Evolutionary conservation across 2,797 vertebrate species (phyloP), one percentile per base, ranked within the genome.

Genomic region (Rhinichthys osculus): DNA sequence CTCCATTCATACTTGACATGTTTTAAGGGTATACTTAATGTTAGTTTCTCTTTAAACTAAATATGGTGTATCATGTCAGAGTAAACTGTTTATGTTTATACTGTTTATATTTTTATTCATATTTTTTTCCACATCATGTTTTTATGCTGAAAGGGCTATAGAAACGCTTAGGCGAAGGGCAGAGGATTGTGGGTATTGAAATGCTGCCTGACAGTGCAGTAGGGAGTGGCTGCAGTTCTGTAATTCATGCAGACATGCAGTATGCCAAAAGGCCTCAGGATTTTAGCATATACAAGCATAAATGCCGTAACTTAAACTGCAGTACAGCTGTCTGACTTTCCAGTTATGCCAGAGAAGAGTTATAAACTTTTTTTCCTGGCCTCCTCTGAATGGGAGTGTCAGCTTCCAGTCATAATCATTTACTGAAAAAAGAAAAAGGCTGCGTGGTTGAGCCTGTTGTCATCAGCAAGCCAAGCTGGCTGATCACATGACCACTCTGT

Each of bases 341-440:
- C 59, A 82, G 73, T 84, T 84, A 79, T 88, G 85, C 30, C 52
- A 84, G 71, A 30, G 7, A 77, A 64, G 86, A 35, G 80, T 62
- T 81, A 81, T 83, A 82, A 79, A 44, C 40, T 4, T 73, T 54
- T 77, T 85, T 74, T 79, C 70, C 1, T 83, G 87, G 44, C 83
- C 72, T 35, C 57, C 50, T 84, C 57, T 87, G 81, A 81, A 7
- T 85, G 80, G 88, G 76, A 84, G 90, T 89, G 90, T 74, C 90
- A 87, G 64, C 81, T 90, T 84, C 88, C 23, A 87, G 69, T 88
- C 81, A 40, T 71, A 86, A 77, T 87, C 52, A 76, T 85, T 81
- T 84, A 73, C 70, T 79, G 76, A 73, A 83, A 69, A 84, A 77
- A 66, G 21, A 81, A 38, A 67, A 71, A 78, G 52, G 66, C 40